A percentile compares a stretch with the other conserved stretches of the same genome.
Conservation (phyloP, 2,888 invertebrate species). For the Vesta saturnalis region DNA sequence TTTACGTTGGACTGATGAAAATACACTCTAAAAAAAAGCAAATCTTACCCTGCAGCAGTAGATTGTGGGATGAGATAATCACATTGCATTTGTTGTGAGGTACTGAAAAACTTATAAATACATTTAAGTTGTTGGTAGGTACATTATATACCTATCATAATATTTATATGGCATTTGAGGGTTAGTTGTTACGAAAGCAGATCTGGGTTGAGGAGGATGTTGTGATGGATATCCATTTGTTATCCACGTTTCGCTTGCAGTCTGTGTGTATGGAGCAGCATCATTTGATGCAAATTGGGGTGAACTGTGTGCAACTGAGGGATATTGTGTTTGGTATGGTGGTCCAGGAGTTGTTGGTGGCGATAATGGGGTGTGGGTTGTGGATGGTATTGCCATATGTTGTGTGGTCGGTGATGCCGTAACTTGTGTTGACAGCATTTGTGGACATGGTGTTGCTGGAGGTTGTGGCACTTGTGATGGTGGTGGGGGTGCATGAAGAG, state of each 20-base stretch:
- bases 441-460: not conserved
- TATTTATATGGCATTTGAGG: slow-evolving; percentile 25
- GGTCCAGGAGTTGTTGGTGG: not conserved
- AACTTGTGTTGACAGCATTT: too few relatives aligned
- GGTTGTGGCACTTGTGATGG: not conserved
- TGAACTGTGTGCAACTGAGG: too few relatives aligned
- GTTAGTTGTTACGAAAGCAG: not conserved
- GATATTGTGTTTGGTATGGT: not conserved
- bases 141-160: slow-evolving; percentile 33
- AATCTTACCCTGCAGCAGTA: too few relatives aligned
- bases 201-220: not conserved
- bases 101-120: slow-evolving; percentile 12
- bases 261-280: not conserved
- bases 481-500: not conserved
- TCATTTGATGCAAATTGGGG: too few relatives aligned
- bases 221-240: not conserved
- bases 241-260: not conserved
- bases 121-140: not conserved
- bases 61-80: not conserved
- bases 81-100: slow-evolving; percentile 16
- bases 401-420: not conserved
- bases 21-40: too few relatives aligned
- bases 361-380: not conserved
- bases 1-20: too few relatives aligned
- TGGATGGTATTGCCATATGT: not conserved